A percentile compares a stretch with the other conserved stretches of the same genome.
phyloP scores from a whole-genome alignment of 2,113 vertebrate species.

The Seriola rivoliana region DNA sequence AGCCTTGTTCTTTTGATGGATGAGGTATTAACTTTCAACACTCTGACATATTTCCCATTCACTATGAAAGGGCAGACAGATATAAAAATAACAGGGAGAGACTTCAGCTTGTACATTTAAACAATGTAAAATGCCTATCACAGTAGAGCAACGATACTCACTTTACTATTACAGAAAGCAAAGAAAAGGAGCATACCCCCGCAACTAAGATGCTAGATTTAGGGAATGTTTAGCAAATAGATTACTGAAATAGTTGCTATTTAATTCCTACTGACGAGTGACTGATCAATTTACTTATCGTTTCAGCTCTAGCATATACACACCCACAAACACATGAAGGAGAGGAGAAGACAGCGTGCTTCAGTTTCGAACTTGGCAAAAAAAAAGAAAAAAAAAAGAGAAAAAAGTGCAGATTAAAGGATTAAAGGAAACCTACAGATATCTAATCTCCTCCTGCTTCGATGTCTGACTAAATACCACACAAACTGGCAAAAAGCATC shows the following conservation, averaged over 20 bases:
- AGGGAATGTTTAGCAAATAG: too few species aligned
- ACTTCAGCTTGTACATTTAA: not conserved
- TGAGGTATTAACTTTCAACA: not conserved
- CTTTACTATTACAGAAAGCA: not conserved
- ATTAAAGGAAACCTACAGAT: not conserved
- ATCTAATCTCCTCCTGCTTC: not conserved
- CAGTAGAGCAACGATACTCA: not conserved
- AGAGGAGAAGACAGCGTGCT: not conserved
- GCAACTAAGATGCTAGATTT: too few species aligned
- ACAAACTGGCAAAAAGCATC: not conserved
- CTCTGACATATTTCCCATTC: not conserved
- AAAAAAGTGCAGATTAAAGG: not conserved
- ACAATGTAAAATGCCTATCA: too few species aligned
- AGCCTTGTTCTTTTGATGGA: slow-evolving; percentile 22
- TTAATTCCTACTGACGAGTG: not conserved
- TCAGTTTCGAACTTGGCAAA: not conserved
- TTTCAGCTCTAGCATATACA: not conserved
- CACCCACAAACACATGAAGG: not conserved
- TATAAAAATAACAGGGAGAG: slow-evolving; percentile 7
- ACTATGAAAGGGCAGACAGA: not conserved
- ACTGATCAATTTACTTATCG: too few species aligned
- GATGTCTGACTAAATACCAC: not conserved
- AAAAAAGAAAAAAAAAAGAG: not conserved
- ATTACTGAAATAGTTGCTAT: not conserved
- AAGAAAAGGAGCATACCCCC: not conserved